Evolutionary conservation across 2,888 invertebrate species (phyloP).

Genomic region (Aporophyla nigra): DNA sequence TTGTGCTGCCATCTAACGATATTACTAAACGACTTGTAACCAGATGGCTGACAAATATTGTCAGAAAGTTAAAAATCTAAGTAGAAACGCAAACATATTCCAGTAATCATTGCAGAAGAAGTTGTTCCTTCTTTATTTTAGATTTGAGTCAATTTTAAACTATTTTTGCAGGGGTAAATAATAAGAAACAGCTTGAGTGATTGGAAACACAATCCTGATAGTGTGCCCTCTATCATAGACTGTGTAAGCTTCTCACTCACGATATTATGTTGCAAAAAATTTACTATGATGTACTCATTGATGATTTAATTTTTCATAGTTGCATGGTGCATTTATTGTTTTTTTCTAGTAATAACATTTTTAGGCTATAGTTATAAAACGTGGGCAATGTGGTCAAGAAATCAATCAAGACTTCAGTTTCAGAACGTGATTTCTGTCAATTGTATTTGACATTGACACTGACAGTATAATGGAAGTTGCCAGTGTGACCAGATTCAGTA

Average conservation of each 20-base stretch:
- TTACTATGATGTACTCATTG: too few species aligned
- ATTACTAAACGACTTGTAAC: neutral
- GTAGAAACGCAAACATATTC: neutral
- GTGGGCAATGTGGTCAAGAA: too few species aligned
- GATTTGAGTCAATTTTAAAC: neutral
- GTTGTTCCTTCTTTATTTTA: neutral
- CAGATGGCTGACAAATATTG: neutral
- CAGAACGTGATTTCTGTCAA: conserved; percentile 6
- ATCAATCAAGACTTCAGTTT: neutral
- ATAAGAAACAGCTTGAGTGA: neutral
- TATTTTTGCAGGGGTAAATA: too few species aligned
- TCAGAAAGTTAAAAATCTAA: neutral
- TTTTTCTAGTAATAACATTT: neutral
- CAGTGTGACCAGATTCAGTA: too few species aligned
- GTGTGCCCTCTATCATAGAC: neutral
- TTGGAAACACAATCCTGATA: neutral
- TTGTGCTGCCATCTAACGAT: conserved; percentile 40
- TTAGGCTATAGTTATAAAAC: neutral
- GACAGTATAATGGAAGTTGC: neutral
- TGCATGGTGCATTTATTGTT: neutral
- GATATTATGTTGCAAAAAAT: neutral
- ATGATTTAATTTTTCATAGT: neutral
- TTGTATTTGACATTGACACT: neutral
- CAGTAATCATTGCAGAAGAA: neutral
- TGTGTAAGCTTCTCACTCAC: neutral